phyloP scores from a whole-genome alignment of 2,888 invertebrate species.

The Plemyria rubiginata region DNA sequence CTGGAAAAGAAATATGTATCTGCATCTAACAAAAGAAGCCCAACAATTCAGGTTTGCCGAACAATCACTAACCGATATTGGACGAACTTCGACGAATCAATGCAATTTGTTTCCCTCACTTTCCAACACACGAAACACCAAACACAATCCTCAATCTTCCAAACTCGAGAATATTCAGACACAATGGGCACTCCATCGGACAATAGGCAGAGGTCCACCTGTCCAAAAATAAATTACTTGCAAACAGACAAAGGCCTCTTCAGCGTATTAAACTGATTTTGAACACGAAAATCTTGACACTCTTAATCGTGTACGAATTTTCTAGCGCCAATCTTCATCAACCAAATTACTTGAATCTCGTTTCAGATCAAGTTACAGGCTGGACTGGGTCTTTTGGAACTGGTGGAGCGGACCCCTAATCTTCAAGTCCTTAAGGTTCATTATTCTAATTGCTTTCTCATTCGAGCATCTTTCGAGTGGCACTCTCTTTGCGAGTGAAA shows the following conservation, averaged over 20 bases:
- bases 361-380: not conserved
- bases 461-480: slow-evolving; percentile 71
- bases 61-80: not conserved
- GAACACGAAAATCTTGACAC: slow-evolving; percentile 63
- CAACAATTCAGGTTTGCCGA: not conserved
- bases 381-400: slow-evolving; percentile 38
- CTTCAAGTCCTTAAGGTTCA: slow-evolving; percentile 70
- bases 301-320: slow-evolving; percentile 43
- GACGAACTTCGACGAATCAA: slow-evolving; percentile 7
- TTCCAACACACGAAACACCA: slow-evolving; percentile 12
- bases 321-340: slow-evolving; percentile 13
- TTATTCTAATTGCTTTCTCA: slow-evolving; percentile 74
- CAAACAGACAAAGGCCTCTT: slow-evolving; percentile 59
- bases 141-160: slow-evolving; percentile 26
- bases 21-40: not conserved
- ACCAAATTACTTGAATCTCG: slow-evolving; percentile 35
- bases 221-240: slow-evolving; percentile 56
- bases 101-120: slow-evolving; percentile 12
- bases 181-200: slow-evolving; percentile 38
- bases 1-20: not conserved
- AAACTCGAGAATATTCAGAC: slow-evolving; percentile 15
- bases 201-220: slow-evolving; percentile 46
- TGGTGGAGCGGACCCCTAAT: slow-evolving; percentile 47
- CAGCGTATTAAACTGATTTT: slow-evolving; percentile 74
- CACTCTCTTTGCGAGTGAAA: slow-evolving; percentile 66